Percentiles rank a stretch among this genome's conserved stretches.
These are phyloP conservation scores for Gonocerus acuteangulatus DNA, from an alignment of 2,888 invertebrate species.

Conservation along the genomic window DNA sequence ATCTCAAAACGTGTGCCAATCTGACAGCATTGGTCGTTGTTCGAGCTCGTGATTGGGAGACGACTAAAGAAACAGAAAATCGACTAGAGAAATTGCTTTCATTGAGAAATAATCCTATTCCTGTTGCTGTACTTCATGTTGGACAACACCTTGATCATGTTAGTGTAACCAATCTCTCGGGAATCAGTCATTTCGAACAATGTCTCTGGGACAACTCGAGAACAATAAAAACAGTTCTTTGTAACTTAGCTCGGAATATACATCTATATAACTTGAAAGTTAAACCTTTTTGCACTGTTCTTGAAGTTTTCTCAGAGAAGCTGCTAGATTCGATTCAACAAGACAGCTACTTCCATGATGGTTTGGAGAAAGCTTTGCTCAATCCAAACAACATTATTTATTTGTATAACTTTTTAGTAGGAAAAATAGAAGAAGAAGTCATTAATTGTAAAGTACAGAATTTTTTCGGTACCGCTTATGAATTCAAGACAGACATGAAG, in stretches of 20 bases:
- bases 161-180: conserved; percentile 1
- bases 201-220: conserved; percentile 25
- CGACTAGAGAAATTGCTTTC: conserved; percentile 21
- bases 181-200: conserved; percentile 23
- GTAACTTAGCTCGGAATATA: conserved; percentile 25
- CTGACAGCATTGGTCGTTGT: conserved; percentile 27
- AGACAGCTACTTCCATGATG: conserved; percentile 28
- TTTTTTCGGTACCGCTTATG: conserved; percentile 32
- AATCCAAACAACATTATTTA: conserved; percentile 53
- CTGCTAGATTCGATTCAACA: conserved; percentile 32
- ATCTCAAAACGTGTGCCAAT: conserved; percentile 27
- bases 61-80: conserved; percentile 11
- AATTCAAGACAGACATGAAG: conserved; percentile 25
- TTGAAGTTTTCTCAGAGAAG: conserved; percentile 28
- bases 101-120: conserved; percentile 24
- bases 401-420: conserved; percentile 61
- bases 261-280: conserved; percentile 29
- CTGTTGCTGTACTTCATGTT: conserved; percentile 18
- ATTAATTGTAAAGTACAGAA: conserved; percentile 27
- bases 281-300: conserved; percentile 26
- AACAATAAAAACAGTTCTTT: conserved; percentile 19
- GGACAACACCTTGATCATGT: conserved; percentile 6
- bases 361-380: conserved; percentile 44
- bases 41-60: conserved; percentile 28
- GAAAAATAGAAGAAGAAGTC: conserved; percentile 53